These are phyloP conservation scores for Melanotaenia parkinsoni DNA, from an alignment of 2,797 vertebrate species.

Conservation along the genomic window DNA sequence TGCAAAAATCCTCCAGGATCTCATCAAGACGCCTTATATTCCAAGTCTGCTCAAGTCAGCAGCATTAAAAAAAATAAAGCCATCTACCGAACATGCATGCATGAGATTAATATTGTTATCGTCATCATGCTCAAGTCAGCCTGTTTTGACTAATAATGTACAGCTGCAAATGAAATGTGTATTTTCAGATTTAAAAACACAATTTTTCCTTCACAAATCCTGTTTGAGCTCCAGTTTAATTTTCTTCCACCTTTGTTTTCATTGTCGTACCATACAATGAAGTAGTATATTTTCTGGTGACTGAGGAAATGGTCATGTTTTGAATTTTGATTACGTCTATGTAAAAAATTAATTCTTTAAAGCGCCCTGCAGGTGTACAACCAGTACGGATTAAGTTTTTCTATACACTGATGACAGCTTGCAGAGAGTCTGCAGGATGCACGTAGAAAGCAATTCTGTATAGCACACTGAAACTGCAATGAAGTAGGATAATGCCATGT, in stretches of 20 bases:
- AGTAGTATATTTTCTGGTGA: not conserved
- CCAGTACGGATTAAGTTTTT: constrained; percentile 46
- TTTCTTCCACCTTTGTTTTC: constrained; percentile 37
- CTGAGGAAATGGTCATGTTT: constrained; percentile 10
- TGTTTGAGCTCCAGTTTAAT: constrained; percentile 48
- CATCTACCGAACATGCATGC: constrained; percentile 29
- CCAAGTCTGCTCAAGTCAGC: constrained; percentile 14
- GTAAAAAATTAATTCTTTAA: not conserved
- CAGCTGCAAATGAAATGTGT: constrained; percentile 21
- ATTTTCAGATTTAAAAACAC: constrained; percentile 31
- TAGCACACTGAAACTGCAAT: constrained; percentile 39
- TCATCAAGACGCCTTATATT: constrained; percentile 34
- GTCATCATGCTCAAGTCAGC: constrained; percentile 9
- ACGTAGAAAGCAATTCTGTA: constrained; percentile 42
- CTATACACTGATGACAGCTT: not conserved
- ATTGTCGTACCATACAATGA: constrained; percentile 4
- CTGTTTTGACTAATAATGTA: constrained; percentile 42
- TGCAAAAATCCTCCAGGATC: constrained; percentile 12
- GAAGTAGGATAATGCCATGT: constrained; percentile 58
- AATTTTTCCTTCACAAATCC: constrained; percentile 56
- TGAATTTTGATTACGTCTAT: not conserved
- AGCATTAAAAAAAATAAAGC: constrained; percentile 15
- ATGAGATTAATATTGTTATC: constrained; percentile 56
- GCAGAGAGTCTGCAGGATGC: not conserved
- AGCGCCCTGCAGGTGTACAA: constrained; percentile 19